Evolutionary conservation across 2,888 invertebrate species (phyloP), one percentile per base, ranked within the genome.

Genomic region (Dorcus parallelipipedus): DNA sequence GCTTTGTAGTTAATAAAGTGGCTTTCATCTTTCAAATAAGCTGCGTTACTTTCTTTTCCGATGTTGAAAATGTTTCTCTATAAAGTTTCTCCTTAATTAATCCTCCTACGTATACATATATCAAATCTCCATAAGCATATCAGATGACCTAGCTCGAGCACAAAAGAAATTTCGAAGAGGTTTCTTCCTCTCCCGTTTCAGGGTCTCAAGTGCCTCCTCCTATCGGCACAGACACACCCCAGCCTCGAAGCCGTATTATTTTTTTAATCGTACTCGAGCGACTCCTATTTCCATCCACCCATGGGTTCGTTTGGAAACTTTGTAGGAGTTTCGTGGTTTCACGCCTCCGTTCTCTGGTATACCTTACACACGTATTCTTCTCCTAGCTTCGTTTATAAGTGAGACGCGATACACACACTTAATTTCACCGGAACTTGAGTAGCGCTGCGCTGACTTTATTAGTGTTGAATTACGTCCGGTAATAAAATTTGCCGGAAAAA

Each of bases 391-490:
- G 20, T 20, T 45, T 45, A 9, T 45, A 45, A 6, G 45, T 45
- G 45, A 45, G 45, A 9, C 23, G 45, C 4, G 23, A 45, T 45
- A 20, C 23, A 45, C 23, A 45, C 23, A 45, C 14, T 42, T 14
- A 14, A 7, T 42, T 42, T 42, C 42, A 42, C 10, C 45, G 23
- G 45, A 45, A 45, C 17, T 45, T 20, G 17, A 45, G 23, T 20
- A 45, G 20, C 7, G 45, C 26, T 6, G 26, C 7, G 45, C 8
- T 23, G 14, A 45, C 20, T 10, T 45, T 45, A 45, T 42, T 42
- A 42, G 42, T n/a, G 45, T 45, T 45, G 17, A 49, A 58, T 58
- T 53, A 54, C 26, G 20, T 42, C 26, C 26, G 26, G 26, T 33
- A 33, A 33, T 33, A 33, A 33, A 33, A 33, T 33, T 33, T 33